phyloP scores from a whole-genome alignment of 1,140 invertebrate species.

The Tetranychus cinnabarinus region DNA sequence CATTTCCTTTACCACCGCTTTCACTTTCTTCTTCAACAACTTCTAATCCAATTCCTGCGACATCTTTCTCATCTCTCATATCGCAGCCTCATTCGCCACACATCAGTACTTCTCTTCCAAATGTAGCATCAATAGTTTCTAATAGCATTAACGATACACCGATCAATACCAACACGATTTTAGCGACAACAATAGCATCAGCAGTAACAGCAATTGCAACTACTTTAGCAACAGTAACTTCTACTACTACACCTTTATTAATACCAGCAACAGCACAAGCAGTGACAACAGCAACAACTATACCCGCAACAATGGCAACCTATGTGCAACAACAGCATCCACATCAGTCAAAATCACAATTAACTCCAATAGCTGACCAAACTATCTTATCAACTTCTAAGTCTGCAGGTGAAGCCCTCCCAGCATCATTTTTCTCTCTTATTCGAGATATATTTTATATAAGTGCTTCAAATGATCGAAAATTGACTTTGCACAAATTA shows the following conservation, averaged over 20 bases:
- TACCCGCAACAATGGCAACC: too few relatives aligned
- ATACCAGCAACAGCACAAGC: background rate
- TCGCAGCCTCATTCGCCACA: background rate
- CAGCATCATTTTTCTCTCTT: slow-evolving; percentile 45
- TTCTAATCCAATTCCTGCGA: background rate
- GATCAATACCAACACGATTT: background rate
- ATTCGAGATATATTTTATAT: slow-evolving; percentile 8
- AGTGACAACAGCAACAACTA: background rate
- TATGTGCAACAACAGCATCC: background rate
- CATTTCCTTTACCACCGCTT: background rate
- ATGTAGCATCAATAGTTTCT: background rate
- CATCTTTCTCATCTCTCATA: background rate
- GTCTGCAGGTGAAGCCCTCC: background rate
- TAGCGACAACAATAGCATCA: background rate
- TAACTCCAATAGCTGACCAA: background rate
- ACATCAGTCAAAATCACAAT: too few relatives aligned
- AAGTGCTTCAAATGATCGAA: background rate
- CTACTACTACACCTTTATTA: background rate
- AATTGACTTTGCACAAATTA: slow-evolving; percentile 3
- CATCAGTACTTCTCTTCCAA: background rate
- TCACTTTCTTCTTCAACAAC: background rate
- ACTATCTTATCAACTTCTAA: background rate
- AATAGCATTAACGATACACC: background rate
- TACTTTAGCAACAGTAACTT: background rate
- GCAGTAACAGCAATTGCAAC: background rate